These are phyloP conservation scores for Oscheius sp. DNA, from an alignment of 2,888 invertebrate species.

Conservation along the genomic window DNA sequence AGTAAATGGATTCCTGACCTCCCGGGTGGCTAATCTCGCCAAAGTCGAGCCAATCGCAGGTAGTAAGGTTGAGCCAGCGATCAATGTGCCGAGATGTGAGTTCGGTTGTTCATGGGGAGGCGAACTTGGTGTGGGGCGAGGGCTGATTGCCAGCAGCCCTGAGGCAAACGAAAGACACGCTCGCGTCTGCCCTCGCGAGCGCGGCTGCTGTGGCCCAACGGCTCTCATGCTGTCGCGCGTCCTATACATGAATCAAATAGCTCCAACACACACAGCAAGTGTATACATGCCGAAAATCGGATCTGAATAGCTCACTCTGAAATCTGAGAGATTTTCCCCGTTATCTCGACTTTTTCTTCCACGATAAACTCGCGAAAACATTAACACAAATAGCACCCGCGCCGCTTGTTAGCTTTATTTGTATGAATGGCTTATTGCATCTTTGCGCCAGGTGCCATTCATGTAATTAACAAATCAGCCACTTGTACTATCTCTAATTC, in stretches of 20 bases:
- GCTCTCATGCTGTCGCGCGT: constrained; percentile 31
- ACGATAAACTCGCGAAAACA: neutral
- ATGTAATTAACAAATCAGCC: no score
- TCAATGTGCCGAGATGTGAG: constrained; percentile 36
- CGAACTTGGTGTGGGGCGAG: constrained; percentile 39
- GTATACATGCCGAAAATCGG: constrained; percentile 36
- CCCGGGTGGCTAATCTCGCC: constrained; percentile 22
- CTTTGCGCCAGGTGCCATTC: no score
- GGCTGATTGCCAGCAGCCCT: constrained; percentile 32
- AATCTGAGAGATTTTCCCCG: constrained; percentile 24
- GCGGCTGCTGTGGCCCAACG: no score
- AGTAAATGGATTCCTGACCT: constrained; percentile 22
- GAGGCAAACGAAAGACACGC: constrained; percentile 4
- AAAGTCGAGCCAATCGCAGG: constrained; percentile 12
- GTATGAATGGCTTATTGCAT: no score
- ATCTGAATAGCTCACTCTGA: constrained; percentile 34
- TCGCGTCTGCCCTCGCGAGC: constrained; percentile 29
- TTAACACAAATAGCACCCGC: neutral
- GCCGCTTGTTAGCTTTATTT: no score
- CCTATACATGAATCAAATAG: constrained; percentile 40
- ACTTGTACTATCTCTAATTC: no score
- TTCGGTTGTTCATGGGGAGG: constrained; percentile 38
- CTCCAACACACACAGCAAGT: constrained; percentile 32
- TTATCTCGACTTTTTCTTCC: neutral
- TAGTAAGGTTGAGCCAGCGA: constrained; percentile 19